Evolutionary conservation across 1,140 invertebrate genomes (phyloP).

Genomic region (Drosophila bifasciata): DNA sequence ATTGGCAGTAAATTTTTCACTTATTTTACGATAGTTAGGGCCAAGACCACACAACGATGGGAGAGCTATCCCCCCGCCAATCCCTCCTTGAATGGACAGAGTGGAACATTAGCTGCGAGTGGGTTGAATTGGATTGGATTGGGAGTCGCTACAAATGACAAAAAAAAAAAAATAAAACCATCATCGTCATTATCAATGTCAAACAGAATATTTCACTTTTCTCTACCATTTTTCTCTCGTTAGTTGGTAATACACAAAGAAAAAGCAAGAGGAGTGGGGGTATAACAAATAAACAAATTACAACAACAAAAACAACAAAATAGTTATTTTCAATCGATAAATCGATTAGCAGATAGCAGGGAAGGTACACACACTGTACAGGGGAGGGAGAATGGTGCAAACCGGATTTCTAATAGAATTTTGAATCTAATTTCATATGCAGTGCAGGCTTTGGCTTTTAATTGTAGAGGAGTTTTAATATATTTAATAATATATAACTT

Average conservation of each 20-base stretch:
- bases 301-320: background rate
- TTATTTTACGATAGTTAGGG: conserved; percentile 38
- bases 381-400: too few relatives aligned
- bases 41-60: background rate
- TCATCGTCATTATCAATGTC: conserved; percentile 52
- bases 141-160: conserved; percentile 25
- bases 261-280: background rate
- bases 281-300: too few relatives aligned
- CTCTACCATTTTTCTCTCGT: conserved; percentile 19
- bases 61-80: too few relatives aligned
- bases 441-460: too few relatives aligned
- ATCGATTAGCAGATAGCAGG: conserved; percentile 47
- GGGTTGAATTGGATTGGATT: background rate
- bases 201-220: conserved; percentile 35
- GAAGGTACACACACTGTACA: too few relatives aligned
- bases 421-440: too few relatives aligned
- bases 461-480: too few relatives aligned
- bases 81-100: background rate
- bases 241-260: conserved; percentile 27
- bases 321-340: conserved; percentile 64
- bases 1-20: conserved; percentile 75
- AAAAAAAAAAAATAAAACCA: conserved; percentile 18
- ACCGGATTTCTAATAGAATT: too few relatives aligned
- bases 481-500: too few relatives aligned
- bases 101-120: conserved; percentile 21